Base-by-base conservation (phyloP, 2,888 invertebrate genomes). In the Xanthostigma xanthostigma region DNA sequence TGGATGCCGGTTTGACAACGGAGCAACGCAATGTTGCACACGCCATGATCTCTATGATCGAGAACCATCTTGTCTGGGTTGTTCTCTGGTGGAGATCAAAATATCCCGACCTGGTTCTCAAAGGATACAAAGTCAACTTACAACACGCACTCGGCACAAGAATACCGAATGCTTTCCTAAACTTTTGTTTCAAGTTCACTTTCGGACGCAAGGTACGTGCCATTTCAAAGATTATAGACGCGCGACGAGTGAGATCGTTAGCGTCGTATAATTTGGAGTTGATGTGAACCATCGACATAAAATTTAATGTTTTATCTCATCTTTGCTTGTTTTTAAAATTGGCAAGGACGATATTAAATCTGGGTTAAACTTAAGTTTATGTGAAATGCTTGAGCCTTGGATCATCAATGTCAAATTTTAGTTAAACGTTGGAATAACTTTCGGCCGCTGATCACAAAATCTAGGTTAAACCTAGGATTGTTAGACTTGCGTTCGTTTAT, bases 31-130 rank as follows among this genome's bases (percentile, higher is more conserved):
- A 86, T 63, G 78, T 90, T 51, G 81, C 91, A 17, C 88, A 94
- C 69, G 93, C 93, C 49, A 89, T 90, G 75, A 85, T 88, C 63
- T 88, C 89, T 53, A 92, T 95, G 91, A 80, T 93, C 59, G 93
- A 94, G 69, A 92, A 94, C 65, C 91, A 94, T 66, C 79, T 94
- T 40, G 81, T 84, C 49, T 93, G 92, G 93, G 88, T 91, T 58
- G 78, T 89, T 51, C 76, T 84, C 66, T 90, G 87, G 78, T 93
- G 92, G 92, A 84, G 91, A 61, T 84, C 87, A 62, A 92, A 91
- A 74, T 86, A 85, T 64, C 85, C 91, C n/a, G 89, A 90, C 59
- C 80, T 81, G 62, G 82, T 89, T 56, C 75, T 92, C 64, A 89
- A 88, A 71, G 90, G 90, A 37, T 91, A 90, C 74, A 90, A 92